Evolutionary conservation across 2,113 vertebrate genomes (phyloP).

Genomic region (Zosterops lateralis): DNA sequence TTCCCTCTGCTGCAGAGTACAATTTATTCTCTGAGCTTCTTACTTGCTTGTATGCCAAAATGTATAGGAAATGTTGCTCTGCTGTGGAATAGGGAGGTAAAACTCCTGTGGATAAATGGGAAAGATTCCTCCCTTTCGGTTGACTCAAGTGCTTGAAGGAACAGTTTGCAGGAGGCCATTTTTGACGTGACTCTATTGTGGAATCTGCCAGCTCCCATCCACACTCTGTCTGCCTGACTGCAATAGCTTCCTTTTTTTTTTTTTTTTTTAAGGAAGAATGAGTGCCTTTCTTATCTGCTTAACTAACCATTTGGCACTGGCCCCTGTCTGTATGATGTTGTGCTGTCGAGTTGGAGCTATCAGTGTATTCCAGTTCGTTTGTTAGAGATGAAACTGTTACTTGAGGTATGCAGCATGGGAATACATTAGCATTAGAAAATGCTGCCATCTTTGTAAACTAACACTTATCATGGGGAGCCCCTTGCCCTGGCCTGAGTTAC

Average conservation of each 20-base stretch:
- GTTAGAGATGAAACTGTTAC: conserved; percentile 14
- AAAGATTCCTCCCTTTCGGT: background rate
- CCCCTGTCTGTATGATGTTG: background rate
- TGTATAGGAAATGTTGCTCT: background rate
- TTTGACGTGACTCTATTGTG: conserved; percentile 58
- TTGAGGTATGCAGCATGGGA: background rate
- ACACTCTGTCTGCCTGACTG: conserved; percentile 40
- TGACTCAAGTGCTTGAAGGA: conserved; percentile 29
- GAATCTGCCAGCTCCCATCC: conserved; percentile 58
- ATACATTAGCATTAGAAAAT: background rate
- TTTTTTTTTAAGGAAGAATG: conserved; percentile 22
- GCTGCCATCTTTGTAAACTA: background rate
- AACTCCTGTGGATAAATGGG: background rate
- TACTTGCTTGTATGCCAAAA: background rate
- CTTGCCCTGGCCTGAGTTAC: background rate
- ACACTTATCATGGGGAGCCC: background rate
- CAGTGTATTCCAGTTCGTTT: background rate
- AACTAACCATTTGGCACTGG: conserved; percentile 39
- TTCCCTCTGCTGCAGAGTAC: background rate
- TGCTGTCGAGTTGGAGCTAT: background rate
- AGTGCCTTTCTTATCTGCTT: conserved; percentile 49
- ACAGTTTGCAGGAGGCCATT: conserved; percentile 66
- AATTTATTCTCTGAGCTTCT: background rate
- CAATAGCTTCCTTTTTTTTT: conserved; percentile 27
- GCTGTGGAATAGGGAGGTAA: background rate